Evolutionary conservation across 2,113 vertebrate genomes (phyloP).

Genomic region (Porphyrio hochstetteri): DNA sequence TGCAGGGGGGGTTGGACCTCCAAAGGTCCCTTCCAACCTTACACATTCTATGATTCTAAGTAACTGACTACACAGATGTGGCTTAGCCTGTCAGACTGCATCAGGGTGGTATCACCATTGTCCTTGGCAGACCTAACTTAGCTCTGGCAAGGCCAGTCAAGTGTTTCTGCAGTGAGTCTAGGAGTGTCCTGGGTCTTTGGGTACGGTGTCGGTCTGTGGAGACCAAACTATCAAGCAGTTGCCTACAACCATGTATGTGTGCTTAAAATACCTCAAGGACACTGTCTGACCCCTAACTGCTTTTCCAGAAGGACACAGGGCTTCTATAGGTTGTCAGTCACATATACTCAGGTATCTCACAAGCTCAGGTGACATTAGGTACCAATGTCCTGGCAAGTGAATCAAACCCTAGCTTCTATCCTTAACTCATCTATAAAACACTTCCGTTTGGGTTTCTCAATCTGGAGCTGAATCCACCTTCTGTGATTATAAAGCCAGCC

Average conservation of each 20-base stretch:
- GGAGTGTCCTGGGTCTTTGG: neutral
- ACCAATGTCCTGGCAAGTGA: neutral
- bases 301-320: neutral
- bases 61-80: neutral
- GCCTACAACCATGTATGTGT: neutral
- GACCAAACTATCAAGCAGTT: neutral
- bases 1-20: too few relatives aligned
- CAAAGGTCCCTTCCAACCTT: too few relatives aligned
- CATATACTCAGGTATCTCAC: neutral
- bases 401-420: neutral
- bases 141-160: neutral
- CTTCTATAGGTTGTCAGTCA: neutral
- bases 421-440: neutral
- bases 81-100: neutral
- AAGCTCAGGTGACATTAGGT: neutral
- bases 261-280: neutral
- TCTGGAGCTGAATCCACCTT: neutral
- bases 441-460: neutral
- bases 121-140: neutral
- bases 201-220: neutral
- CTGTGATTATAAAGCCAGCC: neutral
- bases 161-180: neutral
- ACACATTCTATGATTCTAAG: neutral
- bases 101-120: neutral
- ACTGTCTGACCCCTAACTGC: neutral